Base-by-base conservation (phyloP, 2,888 invertebrate genomes). In the Zootermopsis nevadensis region DNA sequence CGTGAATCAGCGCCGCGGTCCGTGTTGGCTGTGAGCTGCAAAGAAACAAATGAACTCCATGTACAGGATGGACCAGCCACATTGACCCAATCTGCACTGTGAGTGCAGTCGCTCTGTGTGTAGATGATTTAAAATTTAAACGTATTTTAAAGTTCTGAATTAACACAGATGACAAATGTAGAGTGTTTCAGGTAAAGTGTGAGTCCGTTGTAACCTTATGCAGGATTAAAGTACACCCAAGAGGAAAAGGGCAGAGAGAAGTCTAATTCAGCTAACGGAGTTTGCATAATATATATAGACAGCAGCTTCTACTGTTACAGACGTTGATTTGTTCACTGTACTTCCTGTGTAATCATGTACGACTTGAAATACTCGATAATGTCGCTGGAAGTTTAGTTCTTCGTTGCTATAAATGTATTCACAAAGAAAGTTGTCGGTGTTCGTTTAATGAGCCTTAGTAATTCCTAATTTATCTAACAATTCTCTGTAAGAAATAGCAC, bases 91-190 rank as follows among this genome's bases (percentile, higher is more conserved):
- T 15, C 48, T 48, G 12, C 19, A 48, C 0, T 19, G 19, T 15
- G 19, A 48, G 1, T 48, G 19, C 19, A 48, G 19, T 48, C 19
- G 19, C 0, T 60, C 27, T n/a, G 27, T 60, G 24, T 24, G 33
- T 6, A 74, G 2, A 24, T 74, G 33, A 74, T 74, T 74, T 38
- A 74, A 74, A 74, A 74, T 74, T n/a, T 74, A 74, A 74, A 74
- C 35, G 74, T n/a, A 74, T 74, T 74, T 74, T n/a, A 8, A 38
- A 38, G 10, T 74, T n/a, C 38, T 74, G 38, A 1, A 72, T 8
- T 72, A 72, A 33, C 72, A 31, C 72, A 72, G 19, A 33, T 33
- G 74, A 69, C 69, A 69, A n/a, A 66, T 66, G 4, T 8, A 27
- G 30, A 66, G 66, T 15, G 69, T 33, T 69, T 69, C 19, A 22